Evolutionary conservation across 2,888 invertebrate species (phyloP), one percentile per base, ranked within the genome.

Genomic region (Lasioglossum leucozonium): DNA sequence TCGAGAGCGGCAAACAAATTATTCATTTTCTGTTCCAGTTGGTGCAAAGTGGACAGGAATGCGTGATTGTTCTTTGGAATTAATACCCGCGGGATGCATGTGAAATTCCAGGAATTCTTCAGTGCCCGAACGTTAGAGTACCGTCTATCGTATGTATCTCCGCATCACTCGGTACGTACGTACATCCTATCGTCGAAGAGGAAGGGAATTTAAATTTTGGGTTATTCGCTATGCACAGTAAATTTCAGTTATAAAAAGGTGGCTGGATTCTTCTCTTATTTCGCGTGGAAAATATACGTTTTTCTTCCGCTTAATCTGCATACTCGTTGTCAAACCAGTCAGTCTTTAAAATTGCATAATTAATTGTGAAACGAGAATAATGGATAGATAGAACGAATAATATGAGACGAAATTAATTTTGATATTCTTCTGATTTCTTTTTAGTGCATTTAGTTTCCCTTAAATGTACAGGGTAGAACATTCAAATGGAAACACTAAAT

Each of bases 141-240:
- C 34, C 40, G 30, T 37, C 72, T 47, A 72, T n/a, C n/a, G n/a
- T n/a, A n/a, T 77, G 55, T 72, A 47, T 69, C 81, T 34, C 26
- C 51, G 51, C 34, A 55, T 79, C 79, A 18, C 72, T 34, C 55
- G 18, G 58, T n/a, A 13, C 42, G 16, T 16, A 44, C 44, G 3
- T 16, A 44, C 44, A 10, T 30, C 13, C 51, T 18, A 16, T 71
- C 26, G 75, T 42, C 26, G n/a, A 11, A 65, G 2, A 42, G 37
- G 26, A 73, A 73, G 58, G 11, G 73, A 77, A 85, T 83, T 80
- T 79, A 58, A 76, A 83, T 82, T 80, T 79, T 83, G 58, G 79
- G 72, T 79, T 76, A 58, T 26, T 26, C 55, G 26, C 44, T 72
- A 65, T 71, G 76, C 37, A 75, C 69, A 58, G 47, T 6, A 37